phyloP scores from a whole-genome alignment of 2,888 invertebrate genomes.

The Sepioteuthis lessoniana region DNA sequence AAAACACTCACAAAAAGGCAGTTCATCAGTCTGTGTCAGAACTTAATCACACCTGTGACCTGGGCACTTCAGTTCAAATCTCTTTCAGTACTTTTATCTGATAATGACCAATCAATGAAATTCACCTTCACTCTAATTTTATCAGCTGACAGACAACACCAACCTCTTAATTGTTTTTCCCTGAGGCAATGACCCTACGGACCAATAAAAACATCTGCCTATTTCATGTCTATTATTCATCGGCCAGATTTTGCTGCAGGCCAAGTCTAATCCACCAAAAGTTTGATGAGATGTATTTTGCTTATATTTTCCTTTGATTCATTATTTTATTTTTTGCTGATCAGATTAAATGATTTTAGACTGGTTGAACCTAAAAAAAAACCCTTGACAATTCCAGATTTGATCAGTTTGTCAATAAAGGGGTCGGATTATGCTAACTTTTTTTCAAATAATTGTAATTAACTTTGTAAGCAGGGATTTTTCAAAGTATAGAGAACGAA shows the following conservation, averaged over 20 bases:
- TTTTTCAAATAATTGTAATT: background rate
- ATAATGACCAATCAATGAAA: background rate
- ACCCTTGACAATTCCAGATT: background rate
- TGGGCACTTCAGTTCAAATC: background rate
- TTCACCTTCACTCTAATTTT: background rate
- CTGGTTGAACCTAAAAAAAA: background rate
- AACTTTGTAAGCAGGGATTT: background rate
- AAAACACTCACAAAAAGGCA: background rate
- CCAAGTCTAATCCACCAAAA: background rate
- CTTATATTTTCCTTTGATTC: background rate
- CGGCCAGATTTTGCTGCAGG: background rate
- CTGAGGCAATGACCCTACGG: no score
- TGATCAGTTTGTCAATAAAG: background rate
- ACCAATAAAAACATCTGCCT: no score
- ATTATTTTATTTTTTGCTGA: background rate
- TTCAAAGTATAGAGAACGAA: background rate
- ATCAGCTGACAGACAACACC: background rate
- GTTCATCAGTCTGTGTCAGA: background rate
- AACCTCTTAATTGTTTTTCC: no score
- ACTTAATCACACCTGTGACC: background rate
- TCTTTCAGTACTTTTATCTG: background rate
- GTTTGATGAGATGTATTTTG: background rate
- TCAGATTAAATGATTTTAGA: background rate
- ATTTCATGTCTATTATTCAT: background rate
- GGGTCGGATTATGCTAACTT: background rate